Evolutionary conservation across 2,113 vertebrate species (phyloP), one percentile per base, ranked within the genome.

Genomic region (Petroica traversi): DNA sequence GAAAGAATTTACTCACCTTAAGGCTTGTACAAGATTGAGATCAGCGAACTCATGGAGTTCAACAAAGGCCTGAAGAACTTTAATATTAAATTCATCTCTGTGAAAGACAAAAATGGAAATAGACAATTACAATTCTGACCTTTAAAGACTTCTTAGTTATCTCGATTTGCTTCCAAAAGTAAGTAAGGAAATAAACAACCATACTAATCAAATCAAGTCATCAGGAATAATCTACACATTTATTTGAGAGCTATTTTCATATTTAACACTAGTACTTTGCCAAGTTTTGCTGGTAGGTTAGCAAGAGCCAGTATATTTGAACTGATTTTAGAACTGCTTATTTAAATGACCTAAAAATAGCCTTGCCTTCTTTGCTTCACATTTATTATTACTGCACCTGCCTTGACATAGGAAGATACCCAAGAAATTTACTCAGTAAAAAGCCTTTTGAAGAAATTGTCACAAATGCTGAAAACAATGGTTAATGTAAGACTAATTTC

Each of bases 31-130:
- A 14, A 99, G 98, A 97, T 99, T 99, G 96, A 99, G 99, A 97
- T 99, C 99, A 22, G 99, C 99, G 97, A 99, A 99, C 97, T 99
- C 99, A 80, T 99, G 99, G 95, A 99, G 99, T 97, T 99, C 99
- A 86, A 99, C 99, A 89, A 99, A 99, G 28, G 99, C 99, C 93
- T 99, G 99, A 73, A 99, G 98, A 96, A 99, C 99, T 97, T 99
- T 99, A 97, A 99, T 99, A 97, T 99, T 99, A 98, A 99, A 99
- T 71, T 99, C 99, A 85, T 99, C 99, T 97, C 99, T 99, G 57
- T 71, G 46, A 92, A 92, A 94, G 64, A 89, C 49, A 94, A 40
- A 79, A 91, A 63, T 11, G 4, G 26, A 66, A 84, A 83, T 0
- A 68, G 59, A 57, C 19, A 36, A 51, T 95, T 33, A 83, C 14